Percentiles rank a stretch among this genome's conserved stretches.
Evolutionary conservation across 2,113 vertebrate genomes (phyloP).

Genomic region (Indicator maculatus): DNA sequence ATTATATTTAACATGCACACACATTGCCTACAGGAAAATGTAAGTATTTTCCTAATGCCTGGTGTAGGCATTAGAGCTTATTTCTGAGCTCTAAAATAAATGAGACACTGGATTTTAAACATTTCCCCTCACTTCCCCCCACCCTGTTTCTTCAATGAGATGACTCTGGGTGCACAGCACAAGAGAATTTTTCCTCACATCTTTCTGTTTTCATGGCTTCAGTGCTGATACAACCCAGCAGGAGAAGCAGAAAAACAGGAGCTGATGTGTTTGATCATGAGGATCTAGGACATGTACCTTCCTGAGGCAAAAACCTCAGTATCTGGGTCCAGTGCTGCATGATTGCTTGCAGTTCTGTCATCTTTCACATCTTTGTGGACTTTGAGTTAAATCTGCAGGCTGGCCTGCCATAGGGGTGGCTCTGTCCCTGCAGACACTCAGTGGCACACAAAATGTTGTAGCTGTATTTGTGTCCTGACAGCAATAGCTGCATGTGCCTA

Average conservation of each 20-base stretch:
- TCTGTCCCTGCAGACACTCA: neutral
- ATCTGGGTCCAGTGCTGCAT: neutral
- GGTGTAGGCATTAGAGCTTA: neutral
- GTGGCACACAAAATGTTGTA: neutral
- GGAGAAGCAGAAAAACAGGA: neutral
- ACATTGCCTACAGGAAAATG: neutral
- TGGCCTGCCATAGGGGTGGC: neutral
- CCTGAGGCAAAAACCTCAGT: neutral
- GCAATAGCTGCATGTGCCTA: neutral
- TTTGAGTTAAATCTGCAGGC: neutral
- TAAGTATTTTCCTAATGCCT: neutral
- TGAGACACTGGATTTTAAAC: neutral
- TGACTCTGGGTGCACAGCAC: neutral
- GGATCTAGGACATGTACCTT: neutral
- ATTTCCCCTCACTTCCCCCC: fast-evolving
- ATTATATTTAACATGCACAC: neutral
- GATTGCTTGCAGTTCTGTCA: neutral
- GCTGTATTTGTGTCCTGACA: neutral
- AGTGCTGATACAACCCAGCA: neutral
- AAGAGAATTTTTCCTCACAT: neutral
- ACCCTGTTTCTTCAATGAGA: neutral
- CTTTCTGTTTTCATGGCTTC: neutral
- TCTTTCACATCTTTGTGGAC: neutral
- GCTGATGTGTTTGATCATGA: neutral
- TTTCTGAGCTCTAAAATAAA: neutral